phyloP scores from a whole-genome alignment of 2,113 vertebrate species.

The Pterocles gutturalis region DNA sequence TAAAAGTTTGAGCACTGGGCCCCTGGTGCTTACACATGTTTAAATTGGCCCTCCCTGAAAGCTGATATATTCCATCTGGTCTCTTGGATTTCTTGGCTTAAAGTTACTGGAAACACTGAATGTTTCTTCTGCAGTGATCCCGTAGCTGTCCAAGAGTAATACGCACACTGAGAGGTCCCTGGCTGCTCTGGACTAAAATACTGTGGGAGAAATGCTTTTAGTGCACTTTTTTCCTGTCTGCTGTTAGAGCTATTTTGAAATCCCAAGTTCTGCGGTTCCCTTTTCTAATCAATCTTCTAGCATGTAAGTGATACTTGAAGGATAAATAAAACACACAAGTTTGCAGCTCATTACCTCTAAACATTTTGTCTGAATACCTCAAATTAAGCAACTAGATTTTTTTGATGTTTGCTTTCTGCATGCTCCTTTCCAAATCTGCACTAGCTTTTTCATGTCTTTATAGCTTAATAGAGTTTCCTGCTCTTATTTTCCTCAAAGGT shows the following conservation, averaged over 20 bases:
- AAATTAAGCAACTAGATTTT: background rate
- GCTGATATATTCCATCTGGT: constrained; percentile 65
- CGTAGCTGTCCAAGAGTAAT: constrained; percentile 38
- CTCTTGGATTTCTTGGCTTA: constrained; percentile 48
- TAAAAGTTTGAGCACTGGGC: constrained; percentile 21
- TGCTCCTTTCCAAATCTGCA: background rate
- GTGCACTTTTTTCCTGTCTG: background rate
- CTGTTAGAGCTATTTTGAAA: background rate
- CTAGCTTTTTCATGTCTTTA: background rate
- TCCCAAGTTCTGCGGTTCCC: background rate
- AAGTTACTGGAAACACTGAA: constrained; percentile 57
- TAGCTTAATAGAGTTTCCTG: background rate
- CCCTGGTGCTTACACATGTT: constrained; percentile 45
- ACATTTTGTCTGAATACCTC: background rate
- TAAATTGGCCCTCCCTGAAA: constrained; percentile 58
- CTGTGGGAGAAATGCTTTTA: background rate
- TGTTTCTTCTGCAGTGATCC: constrained; percentile 44
- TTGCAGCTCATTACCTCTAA: background rate
- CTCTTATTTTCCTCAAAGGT: background rate
- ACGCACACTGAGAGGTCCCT: background rate
- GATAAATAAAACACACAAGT: background rate
- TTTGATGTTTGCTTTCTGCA: background rate
- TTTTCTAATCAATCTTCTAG: background rate
- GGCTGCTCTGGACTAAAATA: background rate
- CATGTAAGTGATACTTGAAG: background rate